Conservation (phyloP, 2,113 vertebrate species). For the Vanacampus margaritifer region DNA sequence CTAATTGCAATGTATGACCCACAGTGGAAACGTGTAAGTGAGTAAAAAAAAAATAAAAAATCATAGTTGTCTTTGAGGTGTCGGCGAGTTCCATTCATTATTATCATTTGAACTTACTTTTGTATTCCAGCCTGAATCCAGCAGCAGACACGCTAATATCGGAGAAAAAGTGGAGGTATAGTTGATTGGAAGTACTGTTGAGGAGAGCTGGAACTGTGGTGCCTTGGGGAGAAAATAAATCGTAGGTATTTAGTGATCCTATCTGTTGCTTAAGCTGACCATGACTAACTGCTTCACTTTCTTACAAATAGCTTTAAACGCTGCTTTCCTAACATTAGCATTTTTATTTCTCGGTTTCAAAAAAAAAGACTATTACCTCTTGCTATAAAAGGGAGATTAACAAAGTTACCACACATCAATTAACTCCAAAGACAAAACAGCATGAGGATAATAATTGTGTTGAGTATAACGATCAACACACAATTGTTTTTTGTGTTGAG, state of each 20-base stretch:
- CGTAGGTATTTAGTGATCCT: conserved; percentile 32
- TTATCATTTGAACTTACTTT: conserved; percentile 80
- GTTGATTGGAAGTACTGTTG: conserved; percentile 98
- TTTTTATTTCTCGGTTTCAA: conserved; percentile 10
- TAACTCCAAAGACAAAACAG: conserved; percentile 4
- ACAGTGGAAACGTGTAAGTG: background rate
- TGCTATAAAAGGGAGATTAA: conserved; percentile 15
- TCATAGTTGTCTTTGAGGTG: background rate
- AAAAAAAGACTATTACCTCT: conserved; percentile 23
- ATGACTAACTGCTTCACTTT: conserved; percentile 21
- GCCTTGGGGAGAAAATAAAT: conserved; percentile 70
- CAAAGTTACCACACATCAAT: conserved; percentile 25
- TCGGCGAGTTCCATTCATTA: background rate
- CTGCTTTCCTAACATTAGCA: conserved; percentile 31
- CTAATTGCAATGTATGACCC: background rate
- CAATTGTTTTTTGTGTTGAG: background rate
- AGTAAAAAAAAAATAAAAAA: background rate
- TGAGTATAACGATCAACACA: background rate
- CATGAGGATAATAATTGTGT: background rate
- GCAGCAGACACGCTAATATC: conserved; percentile 98
- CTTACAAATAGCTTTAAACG: conserved; percentile 19
- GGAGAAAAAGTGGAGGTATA: conserved; percentile 97
- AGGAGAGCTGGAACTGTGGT: conserved; percentile 92
- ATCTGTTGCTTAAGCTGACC: conserved; percentile 14
- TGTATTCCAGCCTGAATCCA: conserved; percentile 96